These are phyloP conservation scores for Indicator maculatus DNA, from an alignment of 2,113 vertebrate species.

Conservation along the genomic window DNA sequence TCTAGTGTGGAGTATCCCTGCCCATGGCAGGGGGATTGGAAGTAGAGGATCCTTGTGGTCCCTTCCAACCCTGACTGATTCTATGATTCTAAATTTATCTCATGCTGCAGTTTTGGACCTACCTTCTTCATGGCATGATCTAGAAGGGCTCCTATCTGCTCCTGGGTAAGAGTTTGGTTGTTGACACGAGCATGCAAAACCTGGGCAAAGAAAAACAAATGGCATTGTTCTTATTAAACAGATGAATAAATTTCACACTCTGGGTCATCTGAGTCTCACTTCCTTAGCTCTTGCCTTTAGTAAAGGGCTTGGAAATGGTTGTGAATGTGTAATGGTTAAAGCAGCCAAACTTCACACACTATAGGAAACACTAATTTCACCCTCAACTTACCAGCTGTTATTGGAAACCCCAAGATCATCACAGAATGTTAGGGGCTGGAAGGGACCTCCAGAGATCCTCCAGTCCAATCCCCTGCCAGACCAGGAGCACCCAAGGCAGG, in stretches of 20 bases:
- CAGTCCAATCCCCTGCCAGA: too few relatives aligned
- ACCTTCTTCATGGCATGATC: conserved; percentile 87
- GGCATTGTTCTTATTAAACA: neutral
- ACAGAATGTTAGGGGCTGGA: too few relatives aligned
- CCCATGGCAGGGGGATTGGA: too few relatives aligned
- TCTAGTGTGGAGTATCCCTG: too few relatives aligned
- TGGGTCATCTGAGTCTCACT: neutral
- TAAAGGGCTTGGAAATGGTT: neutral
- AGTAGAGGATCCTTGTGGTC: too few relatives aligned
- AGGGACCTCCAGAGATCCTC: too few relatives aligned
- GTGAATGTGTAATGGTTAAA: neutral
- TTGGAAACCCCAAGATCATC: neutral
- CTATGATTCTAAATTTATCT: neutral
- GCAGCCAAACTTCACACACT: neutral
- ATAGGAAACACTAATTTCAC: neutral
- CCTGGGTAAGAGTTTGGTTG: conserved; percentile 81
- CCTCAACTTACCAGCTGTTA: neutral
- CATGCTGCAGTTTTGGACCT: neutral
- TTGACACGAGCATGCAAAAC: conserved; percentile 86
- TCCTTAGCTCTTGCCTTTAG: neutral
- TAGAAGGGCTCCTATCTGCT: conserved; percentile 85
- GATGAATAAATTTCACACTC: neutral
- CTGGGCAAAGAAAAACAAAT: conserved; percentile 72
- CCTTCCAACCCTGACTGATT: too few relatives aligned
- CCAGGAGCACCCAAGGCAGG: too few relatives aligned